Conservation (phyloP, 2,113 vertebrate genomes). For the Ceyx margarethae region DNA sequence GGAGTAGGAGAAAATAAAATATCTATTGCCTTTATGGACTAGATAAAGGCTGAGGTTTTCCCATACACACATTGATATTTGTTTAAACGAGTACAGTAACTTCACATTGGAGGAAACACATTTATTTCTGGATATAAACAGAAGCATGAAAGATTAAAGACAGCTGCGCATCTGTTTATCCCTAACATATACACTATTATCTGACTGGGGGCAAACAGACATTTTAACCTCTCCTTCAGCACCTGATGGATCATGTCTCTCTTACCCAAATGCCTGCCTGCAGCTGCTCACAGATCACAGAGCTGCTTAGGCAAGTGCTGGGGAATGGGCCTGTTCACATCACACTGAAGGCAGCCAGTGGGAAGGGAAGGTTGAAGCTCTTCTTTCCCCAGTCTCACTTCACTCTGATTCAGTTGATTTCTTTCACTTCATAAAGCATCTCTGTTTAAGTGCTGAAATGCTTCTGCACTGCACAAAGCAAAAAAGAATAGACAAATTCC, state of each 20-base stretch:
- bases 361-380: neutral
- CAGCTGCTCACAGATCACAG: neutral
- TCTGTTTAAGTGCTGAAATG: neutral
- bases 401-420: fast-evolving
- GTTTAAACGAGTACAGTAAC: constrained; percentile 37
- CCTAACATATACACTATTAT: neutral
- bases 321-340: neutral
- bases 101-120: constrained; percentile 39
- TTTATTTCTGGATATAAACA: constrained; percentile 53
- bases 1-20: neutral
- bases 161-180: constrained; percentile 48
- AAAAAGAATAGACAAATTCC: neutral
- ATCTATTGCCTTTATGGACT: neutral
- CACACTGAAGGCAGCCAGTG: neutral
- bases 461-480: fast-evolving
- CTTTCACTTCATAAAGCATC: neutral
- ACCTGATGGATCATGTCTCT: constrained; percentile 12
- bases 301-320: neutral
- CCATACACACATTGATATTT: neutral
- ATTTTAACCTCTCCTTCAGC: constrained; percentile 34
- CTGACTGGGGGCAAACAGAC: constrained; percentile 15
- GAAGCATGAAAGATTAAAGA: constrained; percentile 37
- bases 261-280: neutral
- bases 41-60: constrained; percentile 26
- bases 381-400: neutral